Evolutionary conservation across 2,113 vertebrate species (phyloP).

Genomic region (Cololabis saira): DNA sequence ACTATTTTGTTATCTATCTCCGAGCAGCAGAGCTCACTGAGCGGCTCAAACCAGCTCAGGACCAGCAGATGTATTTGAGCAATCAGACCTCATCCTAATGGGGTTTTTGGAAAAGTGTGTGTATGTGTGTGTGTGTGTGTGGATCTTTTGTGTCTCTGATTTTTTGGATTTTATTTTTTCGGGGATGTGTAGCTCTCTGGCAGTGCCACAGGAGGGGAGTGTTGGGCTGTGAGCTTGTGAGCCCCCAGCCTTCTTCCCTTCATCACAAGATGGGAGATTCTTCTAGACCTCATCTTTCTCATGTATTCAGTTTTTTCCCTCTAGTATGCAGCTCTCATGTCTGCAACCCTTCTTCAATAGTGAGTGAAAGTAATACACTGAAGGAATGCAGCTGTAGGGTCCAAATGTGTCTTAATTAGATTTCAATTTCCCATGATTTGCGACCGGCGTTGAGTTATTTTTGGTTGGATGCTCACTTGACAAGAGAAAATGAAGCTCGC

Average conservation of each 20-base stretch:
- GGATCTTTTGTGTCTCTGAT: not conserved
- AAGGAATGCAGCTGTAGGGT: slow-evolving; percentile 6
- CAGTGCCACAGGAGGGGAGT: slow-evolving; percentile 80
- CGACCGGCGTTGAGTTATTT: not conserved
- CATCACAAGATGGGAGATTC: slow-evolving; percentile 46
- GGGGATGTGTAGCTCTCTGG: slow-evolving; percentile 70
- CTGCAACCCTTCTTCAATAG: not conserved
- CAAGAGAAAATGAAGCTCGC: not conserved
- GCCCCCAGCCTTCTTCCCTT: slow-evolving; percentile 33
- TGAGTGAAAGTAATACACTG: not conserved
- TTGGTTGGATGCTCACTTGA: slow-evolving; percentile 5
- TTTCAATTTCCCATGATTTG: not conserved
- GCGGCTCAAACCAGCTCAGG: slow-evolving; percentile 43
- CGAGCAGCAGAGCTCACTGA: slow-evolving; percentile 54
- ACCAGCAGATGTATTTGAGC: not conserved
- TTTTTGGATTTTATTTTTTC: slow-evolving; percentile 6
- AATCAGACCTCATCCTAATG: slow-evolving; percentile 7
- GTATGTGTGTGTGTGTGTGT: not conserved
- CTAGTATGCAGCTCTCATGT: not conserved
- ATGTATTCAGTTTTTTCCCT: not conserved
- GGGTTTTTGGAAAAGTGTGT: slow-evolving; percentile 3
- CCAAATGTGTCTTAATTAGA: slow-evolving; percentile 7
- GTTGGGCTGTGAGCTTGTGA: slow-evolving; percentile 63
- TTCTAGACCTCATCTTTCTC: slow-evolving; percentile 27
- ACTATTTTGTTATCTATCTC: slow-evolving; percentile 71